Base-by-base conservation (phyloP, 2,113 vertebrate genomes). In the Hymenochirus boettgeri region DNA sequence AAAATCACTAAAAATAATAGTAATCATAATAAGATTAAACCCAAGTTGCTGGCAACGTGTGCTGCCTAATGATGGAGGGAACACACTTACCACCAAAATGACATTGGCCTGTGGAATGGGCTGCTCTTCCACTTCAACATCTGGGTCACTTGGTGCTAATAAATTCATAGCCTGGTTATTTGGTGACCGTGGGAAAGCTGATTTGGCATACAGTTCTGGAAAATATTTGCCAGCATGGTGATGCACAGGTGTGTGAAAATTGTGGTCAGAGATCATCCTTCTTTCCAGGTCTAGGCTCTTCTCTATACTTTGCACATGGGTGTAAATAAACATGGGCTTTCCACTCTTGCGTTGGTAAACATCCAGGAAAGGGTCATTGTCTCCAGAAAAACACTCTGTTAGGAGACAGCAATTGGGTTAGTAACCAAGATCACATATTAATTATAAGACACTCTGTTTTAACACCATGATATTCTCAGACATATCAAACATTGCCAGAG, bases 81-180 rank as follows among this genome's bases (percentile, higher is more conserved):
- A 46, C 23, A 1, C 42, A 88, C 88, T 88, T 76, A 91, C 89
- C 86, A 91, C 83, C 69, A 88, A 73, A 57, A 91, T 90, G 17
- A 88, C 74, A 64, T 82, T 85, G 0, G 73, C 73, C 73, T 81
- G 71, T 57, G 89, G 86, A 70, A 91, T 29, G 3, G 85, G 83
- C 57, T 85, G 84, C 23, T 91, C 87, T 81, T 91, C 88, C 48
- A 91, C 82, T 77, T 90, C 83, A 61, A 83, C 61, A 63, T 87
- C 84, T 72, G 84, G 76, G 67, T 79, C 86, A 51, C 78, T 73
- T 70, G 79, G 58, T 18, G 84, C 83, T 74, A 91, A 60, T 12
- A 90, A 73, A 70, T 89, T 80, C 61, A 88, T 73, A 18, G 86
- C 83, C 2, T 82, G 79, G 15, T 88, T 80, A 13, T 86, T 78